A percentile compares a stretch with the other conserved stretches of the same genome.
phyloP scores from a whole-genome alignment of 2,113 vertebrate species.

The Podarcis muralis region DNA sequence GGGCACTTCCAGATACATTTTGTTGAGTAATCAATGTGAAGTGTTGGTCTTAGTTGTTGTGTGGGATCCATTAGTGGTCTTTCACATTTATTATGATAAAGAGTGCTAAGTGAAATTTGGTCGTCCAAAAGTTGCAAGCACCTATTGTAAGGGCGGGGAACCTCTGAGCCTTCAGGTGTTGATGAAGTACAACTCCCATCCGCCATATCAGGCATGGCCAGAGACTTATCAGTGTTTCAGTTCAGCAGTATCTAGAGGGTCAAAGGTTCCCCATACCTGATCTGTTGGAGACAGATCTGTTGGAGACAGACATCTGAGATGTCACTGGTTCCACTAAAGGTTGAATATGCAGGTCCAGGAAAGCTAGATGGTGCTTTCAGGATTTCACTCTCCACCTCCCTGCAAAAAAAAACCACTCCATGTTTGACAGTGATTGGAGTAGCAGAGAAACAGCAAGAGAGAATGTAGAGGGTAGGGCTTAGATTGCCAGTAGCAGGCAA shows the following conservation, averaged over 20 bases:
- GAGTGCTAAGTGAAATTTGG: neutral
- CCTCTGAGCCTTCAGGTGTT: too few species aligned
- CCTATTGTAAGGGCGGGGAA: neutral
- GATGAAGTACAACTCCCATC: too few species aligned
- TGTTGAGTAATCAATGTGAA: neutral
- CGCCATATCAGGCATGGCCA: too few species aligned
- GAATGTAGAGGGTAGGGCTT: neutral
- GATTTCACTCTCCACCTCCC: neutral
- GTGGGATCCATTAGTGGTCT: too few species aligned
- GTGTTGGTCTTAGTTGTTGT: neutral
- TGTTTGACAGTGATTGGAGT: neutral
- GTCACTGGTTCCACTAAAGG: too few species aligned
- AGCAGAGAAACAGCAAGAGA: neutral
- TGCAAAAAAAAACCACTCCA: neutral
- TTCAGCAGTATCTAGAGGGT: too few species aligned
- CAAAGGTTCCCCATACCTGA: too few species aligned
- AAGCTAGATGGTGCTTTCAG: neutral
- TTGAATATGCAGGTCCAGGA: too few species aligned
- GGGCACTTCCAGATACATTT: neutral
- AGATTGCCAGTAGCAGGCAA: too few species aligned
- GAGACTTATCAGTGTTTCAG: too few species aligned
- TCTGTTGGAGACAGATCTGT: neutral
- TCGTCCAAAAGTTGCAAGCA: neutral
- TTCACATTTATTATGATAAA: too few species aligned
- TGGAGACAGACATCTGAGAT: neutral